These are phyloP conservation scores for Psittacula echo DNA, from an alignment of 2,797 vertebrate genomes.

Conservation along the genomic window DNA sequence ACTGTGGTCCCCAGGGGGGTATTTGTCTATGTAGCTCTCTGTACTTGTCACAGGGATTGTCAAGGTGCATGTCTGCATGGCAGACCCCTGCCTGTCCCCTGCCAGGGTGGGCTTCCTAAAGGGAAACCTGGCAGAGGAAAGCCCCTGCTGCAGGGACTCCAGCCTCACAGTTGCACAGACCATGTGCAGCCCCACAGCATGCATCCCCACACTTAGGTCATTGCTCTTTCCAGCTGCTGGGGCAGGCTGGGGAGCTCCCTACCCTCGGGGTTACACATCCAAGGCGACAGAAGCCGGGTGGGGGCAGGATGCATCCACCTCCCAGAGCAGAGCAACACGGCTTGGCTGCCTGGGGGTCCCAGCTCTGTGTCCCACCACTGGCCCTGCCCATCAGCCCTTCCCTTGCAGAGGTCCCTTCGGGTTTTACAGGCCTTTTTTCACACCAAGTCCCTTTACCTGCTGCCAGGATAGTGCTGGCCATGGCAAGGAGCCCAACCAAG, in stretches of 20 bases:
- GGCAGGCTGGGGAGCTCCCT: neutral
- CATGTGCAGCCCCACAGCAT: fast-evolving
- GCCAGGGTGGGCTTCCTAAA: neutral
- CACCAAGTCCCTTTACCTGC: fast-evolving
- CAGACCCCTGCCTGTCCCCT: fast-evolving
- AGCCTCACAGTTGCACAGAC: neutral
- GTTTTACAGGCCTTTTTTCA: neutral
- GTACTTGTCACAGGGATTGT: neutral
- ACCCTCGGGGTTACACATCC: no score
- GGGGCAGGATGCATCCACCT: neutral
- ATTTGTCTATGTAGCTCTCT: neutral
- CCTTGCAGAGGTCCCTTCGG: neutral
- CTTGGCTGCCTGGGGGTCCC: neutral
- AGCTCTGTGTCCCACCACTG: neutral
- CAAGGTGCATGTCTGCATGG: neutral
- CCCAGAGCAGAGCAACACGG: neutral
- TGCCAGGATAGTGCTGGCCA: fast-evolving
- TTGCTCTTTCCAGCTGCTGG: neutral
- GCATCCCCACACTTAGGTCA: fast-evolving
- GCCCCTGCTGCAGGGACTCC: neutral
- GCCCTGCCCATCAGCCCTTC: neutral
- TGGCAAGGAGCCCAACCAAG: neutral
- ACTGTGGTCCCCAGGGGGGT: fast-evolving
- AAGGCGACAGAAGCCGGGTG: neutral
- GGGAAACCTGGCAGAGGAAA: fast-evolving